Conservation (phyloP, 2,113 vertebrate species). For the Apteryx owenii region DNA sequence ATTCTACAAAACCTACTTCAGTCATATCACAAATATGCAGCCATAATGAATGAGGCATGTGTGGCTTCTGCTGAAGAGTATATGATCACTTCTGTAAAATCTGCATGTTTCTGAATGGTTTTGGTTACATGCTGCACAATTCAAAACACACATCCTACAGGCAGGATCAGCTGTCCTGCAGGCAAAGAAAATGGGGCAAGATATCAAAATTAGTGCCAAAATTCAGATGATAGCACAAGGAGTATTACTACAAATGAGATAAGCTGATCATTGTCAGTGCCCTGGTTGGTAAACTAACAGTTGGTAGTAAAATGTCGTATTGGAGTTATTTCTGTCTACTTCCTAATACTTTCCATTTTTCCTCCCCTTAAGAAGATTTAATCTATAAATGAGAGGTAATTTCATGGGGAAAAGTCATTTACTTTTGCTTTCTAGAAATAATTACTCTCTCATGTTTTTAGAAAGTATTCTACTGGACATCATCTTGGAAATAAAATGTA, state of each 20-base stretch:
- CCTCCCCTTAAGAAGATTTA: not conserved
- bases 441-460: not conserved
- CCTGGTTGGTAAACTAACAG: not conserved
- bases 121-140: not conserved
- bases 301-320: not conserved
- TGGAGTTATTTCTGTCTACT: conserved; percentile 21
- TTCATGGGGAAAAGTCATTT: not conserved
- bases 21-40: not conserved
- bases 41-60: not conserved
- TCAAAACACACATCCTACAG: not conserved
- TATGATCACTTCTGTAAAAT: not conserved
- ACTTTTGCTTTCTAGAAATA: not conserved
- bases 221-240: not conserved
- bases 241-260: conserved; percentile 23
- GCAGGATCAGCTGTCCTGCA: not conserved
- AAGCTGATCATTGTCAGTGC: not conserved
- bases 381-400: not conserved
- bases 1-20: not conserved
- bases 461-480: not conserved
- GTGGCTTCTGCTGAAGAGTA: not conserved
- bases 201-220: not conserved
- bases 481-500: not conserved
- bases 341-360: not conserved
- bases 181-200: not conserved
- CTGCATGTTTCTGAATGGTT: not conserved